Evolutionary conservation across 2,888 invertebrate species (phyloP).

Genomic region (Piscicola geometra): DNA sequence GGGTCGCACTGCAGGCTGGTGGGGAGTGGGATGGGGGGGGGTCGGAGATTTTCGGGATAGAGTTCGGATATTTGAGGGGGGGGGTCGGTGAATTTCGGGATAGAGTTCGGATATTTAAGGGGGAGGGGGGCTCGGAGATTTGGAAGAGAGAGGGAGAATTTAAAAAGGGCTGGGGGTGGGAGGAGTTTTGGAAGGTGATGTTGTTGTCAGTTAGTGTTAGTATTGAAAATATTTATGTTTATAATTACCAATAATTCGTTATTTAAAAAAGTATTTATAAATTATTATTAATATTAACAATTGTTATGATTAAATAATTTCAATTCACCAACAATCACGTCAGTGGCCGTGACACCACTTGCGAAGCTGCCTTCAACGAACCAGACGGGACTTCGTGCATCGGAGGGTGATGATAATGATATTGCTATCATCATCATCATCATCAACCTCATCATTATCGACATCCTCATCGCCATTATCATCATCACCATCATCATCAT

Average conservation of each 20-base stretch:
- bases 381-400: conserved; percentile 12
- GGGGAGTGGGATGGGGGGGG: conserved; percentile 15
- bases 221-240: no score
- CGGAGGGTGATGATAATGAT: background rate
- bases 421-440: no score
- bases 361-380: background rate
- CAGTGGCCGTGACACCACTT: background rate
- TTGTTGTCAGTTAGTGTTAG: background rate
- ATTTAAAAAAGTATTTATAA: no score
- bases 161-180: no score
- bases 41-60: background rate
- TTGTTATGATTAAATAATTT: no score
- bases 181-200: background rate
- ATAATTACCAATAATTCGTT: no score
- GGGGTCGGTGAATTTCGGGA: background rate
- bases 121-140: background rate
- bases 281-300: no score
- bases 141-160: background rate
- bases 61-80: background rate
- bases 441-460: background rate
- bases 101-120: background rate
- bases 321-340: background rate
- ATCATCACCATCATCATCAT: background rate
- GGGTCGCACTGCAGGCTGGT: conserved; percentile 63
- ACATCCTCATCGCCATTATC: background rate